Conservation (phyloP, 92 coral and sea anemone species). For the Palythoa heliodiscus region DNA sequence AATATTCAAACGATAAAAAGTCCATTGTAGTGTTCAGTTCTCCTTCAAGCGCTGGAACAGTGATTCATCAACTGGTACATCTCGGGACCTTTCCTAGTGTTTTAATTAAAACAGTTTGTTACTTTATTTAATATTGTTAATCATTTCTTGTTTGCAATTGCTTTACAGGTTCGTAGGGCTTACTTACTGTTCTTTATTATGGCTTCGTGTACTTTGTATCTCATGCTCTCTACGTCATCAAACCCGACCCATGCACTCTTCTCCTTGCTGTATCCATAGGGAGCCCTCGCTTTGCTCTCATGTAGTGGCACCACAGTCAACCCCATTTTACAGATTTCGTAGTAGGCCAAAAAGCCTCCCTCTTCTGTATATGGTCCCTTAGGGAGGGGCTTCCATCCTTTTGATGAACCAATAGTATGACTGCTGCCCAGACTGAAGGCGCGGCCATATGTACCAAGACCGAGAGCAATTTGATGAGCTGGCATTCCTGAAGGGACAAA, state of each 20-base stretch:
- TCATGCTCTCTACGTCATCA: constrained; percentile 53
- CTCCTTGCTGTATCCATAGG: constrained; percentile 65
- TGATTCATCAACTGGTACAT: too few species aligned
- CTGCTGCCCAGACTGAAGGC: constrained; percentile 61
- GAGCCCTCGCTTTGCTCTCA: constrained; percentile 60
- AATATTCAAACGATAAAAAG: too few species aligned
- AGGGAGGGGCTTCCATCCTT: constrained; percentile 39
- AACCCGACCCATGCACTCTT: constrained; percentile 58
- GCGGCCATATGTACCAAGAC: constrained; percentile 80
- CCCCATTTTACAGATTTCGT: constrained; percentile 60
- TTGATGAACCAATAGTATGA: constrained; percentile 40
- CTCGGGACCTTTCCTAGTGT: too few species aligned
- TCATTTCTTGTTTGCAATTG: too few species aligned
- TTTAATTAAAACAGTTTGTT: too few species aligned
- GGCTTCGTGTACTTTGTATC: constrained; percentile 60
- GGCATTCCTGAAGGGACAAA: constrained; percentile 73
- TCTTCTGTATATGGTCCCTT: constrained; percentile 58
- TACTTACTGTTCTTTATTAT: constrained; percentile 54
- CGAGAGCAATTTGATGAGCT: constrained; percentile 82
- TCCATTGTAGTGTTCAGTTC: too few species aligned
- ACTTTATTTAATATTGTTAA: too few species aligned
- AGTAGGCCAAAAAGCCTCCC: constrained; percentile 68
- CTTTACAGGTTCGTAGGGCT: too few species aligned
- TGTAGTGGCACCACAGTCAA: constrained; percentile 55
- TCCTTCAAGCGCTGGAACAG: too few species aligned